Evolutionary conservation across 2,113 vertebrate genomes (phyloP).

Genomic region (Clarias batrachus): DNA sequence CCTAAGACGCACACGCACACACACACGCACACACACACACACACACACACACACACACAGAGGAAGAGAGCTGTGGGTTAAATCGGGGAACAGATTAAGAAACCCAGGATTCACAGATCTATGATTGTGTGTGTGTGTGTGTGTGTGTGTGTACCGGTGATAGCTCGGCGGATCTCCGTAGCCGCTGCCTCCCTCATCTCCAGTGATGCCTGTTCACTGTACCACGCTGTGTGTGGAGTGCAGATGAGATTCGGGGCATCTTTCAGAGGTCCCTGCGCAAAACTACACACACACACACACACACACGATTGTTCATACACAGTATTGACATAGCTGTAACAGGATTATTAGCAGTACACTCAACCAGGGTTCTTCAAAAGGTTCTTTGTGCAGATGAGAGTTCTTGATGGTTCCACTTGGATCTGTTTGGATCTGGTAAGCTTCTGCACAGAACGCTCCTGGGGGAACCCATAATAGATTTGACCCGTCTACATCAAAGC

Average conservation of each 20-base stretch:
- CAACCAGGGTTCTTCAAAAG: not conserved
- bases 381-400: not conserved
- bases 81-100: not conserved
- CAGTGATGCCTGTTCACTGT: constrained; percentile 94
- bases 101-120: not conserved
- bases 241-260: constrained; percentile 96
- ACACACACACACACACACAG: too few relatives aligned
- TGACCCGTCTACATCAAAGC: not conserved
- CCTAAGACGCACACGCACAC: constrained; percentile 67
- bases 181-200: constrained; percentile 98
- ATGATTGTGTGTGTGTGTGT: constrained; percentile 12
- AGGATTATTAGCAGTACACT: not conserved
- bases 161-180: constrained; percentile 92
- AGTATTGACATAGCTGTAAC: not conserved
- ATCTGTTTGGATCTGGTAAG: not conserved
- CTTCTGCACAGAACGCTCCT: not conserved
- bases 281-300: constrained; percentile 69
- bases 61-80: not conserved
- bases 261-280: constrained; percentile 91
- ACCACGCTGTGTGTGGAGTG: constrained; percentile 97
- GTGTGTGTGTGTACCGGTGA: constrained; percentile 81
- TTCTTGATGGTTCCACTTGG: not conserved
- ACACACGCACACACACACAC: too few relatives aligned
- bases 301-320: not conserved
- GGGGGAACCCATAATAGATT: not conserved